Base-by-base conservation (phyloP, 2,888 invertebrate species). In the Drosophila koepferae region DNA sequence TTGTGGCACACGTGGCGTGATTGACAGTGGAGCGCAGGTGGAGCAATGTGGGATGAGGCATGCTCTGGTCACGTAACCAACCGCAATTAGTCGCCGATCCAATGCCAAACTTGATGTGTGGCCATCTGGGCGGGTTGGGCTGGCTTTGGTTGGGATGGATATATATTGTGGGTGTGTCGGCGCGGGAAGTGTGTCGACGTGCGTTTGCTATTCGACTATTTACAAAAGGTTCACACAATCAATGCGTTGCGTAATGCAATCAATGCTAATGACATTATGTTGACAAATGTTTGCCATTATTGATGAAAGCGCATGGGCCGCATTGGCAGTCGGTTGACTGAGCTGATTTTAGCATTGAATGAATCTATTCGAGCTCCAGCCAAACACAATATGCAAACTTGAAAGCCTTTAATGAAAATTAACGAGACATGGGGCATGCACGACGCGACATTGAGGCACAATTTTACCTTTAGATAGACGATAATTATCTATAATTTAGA, bases 191-290 rank as follows among this genome's bases (percentile, higher is more conserved):
- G 38, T 44, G 16, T 54, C 23, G 14, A 16, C 9, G 38, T 41
- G 54, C 43, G 63, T 64, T 67, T 60, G 72, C 63, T 81, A 64
- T 62, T 80, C 44, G 82, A 61, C 59, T 86, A 86, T 89, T 86
- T 86, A 87, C 86, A 74, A 86, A 89, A 81, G 89, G 86, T 75
- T 77, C 69, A 72, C 73, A 85, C 89, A 86, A 89, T 86, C 86
- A 87, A 85, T 82, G 86, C 75, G 64, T 68, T 74, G 74, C 77
- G 74, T 81, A 87, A 80, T 86, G 86, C 88, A 87, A 87, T 87
- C 86, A 87, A 87, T 90, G 90, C 80, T 86, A 90, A 89, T 90
- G 90, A 86, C 89, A 90, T 90, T 90, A 86, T 89, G 84, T 83
- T 86, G 89, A 86, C 89, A 87, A 89, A 90, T 88, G 89, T 86